Evolutionary conservation across 1,140 invertebrate species (phyloP).

Genomic region (Copidosoma floridanum): DNA sequence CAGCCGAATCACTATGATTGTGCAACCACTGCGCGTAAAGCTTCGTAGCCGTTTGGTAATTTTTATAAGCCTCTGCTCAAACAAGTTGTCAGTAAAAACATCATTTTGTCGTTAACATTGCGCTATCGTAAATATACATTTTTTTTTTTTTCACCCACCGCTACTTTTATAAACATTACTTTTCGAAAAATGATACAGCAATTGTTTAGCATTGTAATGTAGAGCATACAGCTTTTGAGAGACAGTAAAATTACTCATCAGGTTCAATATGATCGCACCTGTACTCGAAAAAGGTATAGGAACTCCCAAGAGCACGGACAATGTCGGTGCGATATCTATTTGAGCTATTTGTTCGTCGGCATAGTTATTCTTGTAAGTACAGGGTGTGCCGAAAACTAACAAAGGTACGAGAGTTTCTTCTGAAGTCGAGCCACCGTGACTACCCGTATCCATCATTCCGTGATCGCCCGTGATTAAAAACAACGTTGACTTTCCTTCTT

Average conservation of each 20-base stretch:
- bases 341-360: conserved; percentile 64
- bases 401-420: conserved; percentile 82
- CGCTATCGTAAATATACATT: too few relatives aligned
- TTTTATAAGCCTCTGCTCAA: conserved; percentile 57
- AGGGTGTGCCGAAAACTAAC: conserved; percentile 59
- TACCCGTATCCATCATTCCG: conserved; percentile 91
- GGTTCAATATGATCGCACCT: conserved; percentile 65
- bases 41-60: conserved; percentile 55
- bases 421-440: conserved; percentile 86
- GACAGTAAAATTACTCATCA: conserved; percentile 51
- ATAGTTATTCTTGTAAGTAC: conserved; percentile 28
- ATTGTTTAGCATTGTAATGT: conserved; percentile 64
- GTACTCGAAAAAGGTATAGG: conserved; percentile 79
- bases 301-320: conserved; percentile 74
- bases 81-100: neutral
- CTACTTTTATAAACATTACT: conserved; percentile 33
- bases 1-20: conserved; percentile 47
- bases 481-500: conserved; percentile 56
- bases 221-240: conserved; percentile 65
- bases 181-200: conserved; percentile 46
- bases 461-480: conserved; percentile 90
- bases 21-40: conserved; percentile 58
- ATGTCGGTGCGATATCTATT: conserved; percentile 81
- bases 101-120: too few relatives aligned
- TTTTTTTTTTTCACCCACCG: conserved; percentile 30